Evolutionary conservation across 2,113 vertebrate species (phyloP), one percentile per base, ranked within the genome.

Genomic region (Acrocephalus kingi): DNA sequence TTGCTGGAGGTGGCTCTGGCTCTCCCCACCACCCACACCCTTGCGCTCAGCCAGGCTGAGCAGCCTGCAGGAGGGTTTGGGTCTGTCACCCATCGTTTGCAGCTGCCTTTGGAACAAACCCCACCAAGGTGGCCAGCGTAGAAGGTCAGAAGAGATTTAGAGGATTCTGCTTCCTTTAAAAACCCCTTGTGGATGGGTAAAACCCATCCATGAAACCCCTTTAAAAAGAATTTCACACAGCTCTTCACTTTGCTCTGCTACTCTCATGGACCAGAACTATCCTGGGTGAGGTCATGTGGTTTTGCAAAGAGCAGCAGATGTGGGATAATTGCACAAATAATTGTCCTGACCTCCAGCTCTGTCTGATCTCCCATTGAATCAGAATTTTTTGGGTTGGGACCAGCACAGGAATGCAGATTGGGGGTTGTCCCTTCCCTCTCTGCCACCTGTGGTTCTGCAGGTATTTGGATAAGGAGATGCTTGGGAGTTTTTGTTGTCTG

Each of bases 221-320:
- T 39, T 9, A 39, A 43, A 43, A 13, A 41, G 15, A 27, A 51
- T 66, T 55, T 52, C 61, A 45, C 2, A 1, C 43, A 83, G 4
- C 10, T 88, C 39, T 79, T 41, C 0, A 0, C 33, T 78, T 17
- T 77, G 14, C 33, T 52, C 43, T 27, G 27, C 33, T 35, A 27
- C 28, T 23, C 78, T 25, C 2, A 0, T 16, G 51, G 67, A 23
- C 14, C 61, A 35, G 79, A 56, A 55, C 14, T 6, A 15, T 61
- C 90, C 73, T 73, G 87, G 63, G 68, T 64, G 90, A 95, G 56
- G 54, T 19, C 75, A 39, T 54, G 88, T 68, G 94, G 82, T 89
- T 96, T 90, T 64, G n/a, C 55, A 90, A 43, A 84, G 51, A 91
- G 45, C 55, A 78, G 20, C 76, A 89, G 80, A 37, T 11, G 3